phyloP scores from a whole-genome alignment of 2,113 vertebrate species.

The Brienomyrus brachyistius region DNA sequence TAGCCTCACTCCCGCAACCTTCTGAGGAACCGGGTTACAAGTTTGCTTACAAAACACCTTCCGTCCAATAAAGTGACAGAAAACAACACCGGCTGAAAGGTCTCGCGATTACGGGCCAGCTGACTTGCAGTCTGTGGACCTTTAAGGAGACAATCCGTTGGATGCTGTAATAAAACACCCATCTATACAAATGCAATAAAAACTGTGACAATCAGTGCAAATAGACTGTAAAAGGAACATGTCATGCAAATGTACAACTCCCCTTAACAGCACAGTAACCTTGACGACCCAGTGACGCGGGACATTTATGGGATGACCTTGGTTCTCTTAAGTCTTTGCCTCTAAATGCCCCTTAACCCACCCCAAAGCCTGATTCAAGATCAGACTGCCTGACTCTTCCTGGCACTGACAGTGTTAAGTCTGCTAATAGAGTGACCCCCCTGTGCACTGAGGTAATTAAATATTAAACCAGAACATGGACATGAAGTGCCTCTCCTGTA shows the following conservation, averaged over 20 bases:
- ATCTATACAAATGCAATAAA: background rate
- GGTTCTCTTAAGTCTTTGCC: background rate
- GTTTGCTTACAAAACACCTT: background rate
- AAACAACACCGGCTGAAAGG: background rate
- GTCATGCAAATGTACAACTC: background rate
- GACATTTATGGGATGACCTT: background rate
- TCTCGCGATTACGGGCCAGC: background rate
- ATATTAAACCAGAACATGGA: constrained; percentile 8
- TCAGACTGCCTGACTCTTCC: background rate
- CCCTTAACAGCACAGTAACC: background rate
- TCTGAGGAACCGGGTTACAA: background rate
- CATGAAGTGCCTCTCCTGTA: background rate
- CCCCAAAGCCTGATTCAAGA: background rate
- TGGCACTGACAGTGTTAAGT: constrained; percentile 2
- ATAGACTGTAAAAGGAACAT: background rate
- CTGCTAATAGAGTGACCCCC: background rate
- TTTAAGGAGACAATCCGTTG: background rate
- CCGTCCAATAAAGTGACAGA: background rate
- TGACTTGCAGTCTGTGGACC: background rate
- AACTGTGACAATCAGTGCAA: background rate
- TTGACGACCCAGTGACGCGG: background rate
- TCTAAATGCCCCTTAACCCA: background rate
- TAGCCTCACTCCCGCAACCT: background rate
- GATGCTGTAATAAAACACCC: background rate
- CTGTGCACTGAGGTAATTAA: background rate